These are phyloP conservation scores for Carassius gibelio DNA, from an alignment of 2,113 vertebrate genomes.

Conservation along the genomic window DNA sequence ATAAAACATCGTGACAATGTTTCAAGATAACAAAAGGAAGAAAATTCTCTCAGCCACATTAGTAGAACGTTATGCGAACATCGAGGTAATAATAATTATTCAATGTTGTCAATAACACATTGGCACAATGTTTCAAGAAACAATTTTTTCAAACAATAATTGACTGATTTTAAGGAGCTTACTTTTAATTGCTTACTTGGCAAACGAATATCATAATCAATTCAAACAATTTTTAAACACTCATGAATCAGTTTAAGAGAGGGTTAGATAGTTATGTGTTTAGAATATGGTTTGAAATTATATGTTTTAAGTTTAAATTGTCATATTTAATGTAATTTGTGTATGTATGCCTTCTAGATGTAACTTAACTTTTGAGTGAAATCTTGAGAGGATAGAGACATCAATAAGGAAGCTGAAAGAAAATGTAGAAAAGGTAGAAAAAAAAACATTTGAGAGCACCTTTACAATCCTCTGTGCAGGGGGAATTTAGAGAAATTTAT, in stretches of 20 bases:
- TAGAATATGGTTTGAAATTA: not conserved
- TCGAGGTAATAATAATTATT: too few species aligned
- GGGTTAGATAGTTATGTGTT: not conserved
- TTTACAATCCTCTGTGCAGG: slow-evolving; percentile 40
- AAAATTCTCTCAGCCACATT: too few species aligned
- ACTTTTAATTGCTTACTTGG: not conserved
- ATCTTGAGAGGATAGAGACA: not conserved
- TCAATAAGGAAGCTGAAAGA: slow-evolving; percentile 37
- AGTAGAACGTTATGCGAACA: too few species aligned
- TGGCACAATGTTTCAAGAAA: too few species aligned
- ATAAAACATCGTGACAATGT: too few species aligned
- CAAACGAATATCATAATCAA: too few species aligned
- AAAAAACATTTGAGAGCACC: slow-evolving; percentile 19
- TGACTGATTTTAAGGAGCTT: too few species aligned
- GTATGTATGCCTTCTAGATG: not conserved
- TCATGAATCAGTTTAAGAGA: not conserved
- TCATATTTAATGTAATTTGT: not conserved
- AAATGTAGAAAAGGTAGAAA: not conserved
- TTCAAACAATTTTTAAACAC: too few species aligned
- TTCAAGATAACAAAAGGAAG: too few species aligned
- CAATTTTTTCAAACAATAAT: too few species aligned
- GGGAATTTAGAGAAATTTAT: slow-evolving; percentile 63
- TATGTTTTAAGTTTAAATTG: not conserved
- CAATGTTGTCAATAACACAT: too few species aligned
- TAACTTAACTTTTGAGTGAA: not conserved